A percentile compares a stretch with the other conserved stretches of the same genome.
Evolutionary conservation across 2,888 invertebrate genomes (phyloP).

Genomic region (Glyphotaelius pellucidus): DNA sequence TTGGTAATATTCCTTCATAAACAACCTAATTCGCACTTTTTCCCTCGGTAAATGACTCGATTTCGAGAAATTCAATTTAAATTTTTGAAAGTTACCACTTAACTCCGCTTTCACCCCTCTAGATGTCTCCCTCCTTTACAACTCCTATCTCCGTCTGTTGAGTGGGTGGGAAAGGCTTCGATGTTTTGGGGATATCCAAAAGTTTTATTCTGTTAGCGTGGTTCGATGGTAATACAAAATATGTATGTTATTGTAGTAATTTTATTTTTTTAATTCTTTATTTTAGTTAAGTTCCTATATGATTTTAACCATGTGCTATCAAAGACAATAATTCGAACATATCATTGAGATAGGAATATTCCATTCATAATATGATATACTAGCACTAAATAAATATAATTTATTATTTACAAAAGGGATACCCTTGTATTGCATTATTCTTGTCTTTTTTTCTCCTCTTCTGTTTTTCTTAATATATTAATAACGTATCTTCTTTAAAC

Average conservation of each 20-base stretch:
- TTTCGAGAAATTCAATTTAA: conserved; percentile 21
- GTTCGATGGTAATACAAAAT: not conserved
- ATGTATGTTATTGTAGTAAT: not conserved
- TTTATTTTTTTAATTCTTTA: no score
- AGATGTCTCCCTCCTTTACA: not conserved
- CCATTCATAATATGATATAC: no score
- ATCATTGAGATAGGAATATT: no score
- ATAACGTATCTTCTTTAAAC: no score
- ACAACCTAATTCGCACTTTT: not conserved
- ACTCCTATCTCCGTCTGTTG: not conserved
- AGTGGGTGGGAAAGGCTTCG: not conserved
- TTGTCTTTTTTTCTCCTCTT: no score
- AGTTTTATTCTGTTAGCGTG: not conserved
- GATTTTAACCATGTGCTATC: no score
- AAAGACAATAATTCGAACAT: no score
- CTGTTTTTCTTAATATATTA: no score
- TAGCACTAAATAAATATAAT: no score
- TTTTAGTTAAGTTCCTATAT: no score
- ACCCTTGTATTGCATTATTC: no score
- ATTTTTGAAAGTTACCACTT: conserved; percentile 25
- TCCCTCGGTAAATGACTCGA: conserved; percentile 17
- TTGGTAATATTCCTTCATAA: not conserved
- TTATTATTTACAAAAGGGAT: no score
- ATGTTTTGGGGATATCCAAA: not conserved
- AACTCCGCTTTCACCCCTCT: conserved; percentile 6